Conservation (phyloP, 2,888 invertebrate genomes). For the Buathra laborator region DNA sequence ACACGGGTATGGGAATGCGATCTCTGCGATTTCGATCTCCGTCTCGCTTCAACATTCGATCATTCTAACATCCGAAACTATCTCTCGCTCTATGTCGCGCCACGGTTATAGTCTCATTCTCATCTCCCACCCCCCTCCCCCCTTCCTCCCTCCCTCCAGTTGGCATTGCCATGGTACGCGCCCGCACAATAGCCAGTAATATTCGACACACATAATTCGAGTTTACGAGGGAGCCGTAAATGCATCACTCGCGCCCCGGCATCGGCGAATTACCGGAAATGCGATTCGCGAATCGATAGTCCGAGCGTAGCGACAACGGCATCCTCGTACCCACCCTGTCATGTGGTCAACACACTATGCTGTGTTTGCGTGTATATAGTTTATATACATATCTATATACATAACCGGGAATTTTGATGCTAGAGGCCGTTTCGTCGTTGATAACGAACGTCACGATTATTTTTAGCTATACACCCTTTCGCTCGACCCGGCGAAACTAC, state of each 20-base stretch:
- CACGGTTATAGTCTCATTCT: conserved; percentile 55
- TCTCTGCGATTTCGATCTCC: conserved; percentile 59
- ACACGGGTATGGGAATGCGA: conserved; percentile 52
- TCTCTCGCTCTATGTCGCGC: conserved; percentile 31
- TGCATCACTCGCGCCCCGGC: conserved; percentile 74
- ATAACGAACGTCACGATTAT: conserved; percentile 57
- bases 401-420: conserved; percentile 48
- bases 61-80: conserved; percentile 11
- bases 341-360: neutral
- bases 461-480: conserved; percentile 46
- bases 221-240: conserved; percentile 76
- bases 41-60: conserved; percentile 15
- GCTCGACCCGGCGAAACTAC: conserved; percentile 1
- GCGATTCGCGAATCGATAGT: conserved; percentile 77
- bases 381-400: neutral
- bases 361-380: neutral
- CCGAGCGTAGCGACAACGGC: conserved; percentile 61
- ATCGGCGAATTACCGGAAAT: conserved; percentile 79
- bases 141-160: too few relatives aligned
- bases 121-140: conserved; percentile 1
- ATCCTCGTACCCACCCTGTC: conserved; percentile 8
- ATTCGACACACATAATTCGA: conserved; percentile 75
- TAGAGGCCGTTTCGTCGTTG: conserved; percentile 46
- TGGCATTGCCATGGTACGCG: neutral
- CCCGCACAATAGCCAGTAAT: conserved; percentile 28